Evolutionary conservation across 1,140 invertebrate genomes (phyloP).

Genomic region (Drosophila bifasciata): DNA sequence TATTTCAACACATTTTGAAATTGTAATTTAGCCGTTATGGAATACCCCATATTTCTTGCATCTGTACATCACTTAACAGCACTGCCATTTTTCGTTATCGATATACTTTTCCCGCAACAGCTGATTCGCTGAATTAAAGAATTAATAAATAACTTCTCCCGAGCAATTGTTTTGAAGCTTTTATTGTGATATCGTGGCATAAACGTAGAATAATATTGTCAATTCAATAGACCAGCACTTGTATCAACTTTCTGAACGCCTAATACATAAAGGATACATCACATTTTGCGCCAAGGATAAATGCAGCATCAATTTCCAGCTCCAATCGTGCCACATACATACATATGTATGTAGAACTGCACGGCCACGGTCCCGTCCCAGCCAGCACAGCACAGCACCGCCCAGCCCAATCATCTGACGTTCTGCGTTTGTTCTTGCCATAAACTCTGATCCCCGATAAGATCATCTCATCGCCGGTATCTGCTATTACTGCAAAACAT

Average conservation of each 20-base stretch:
- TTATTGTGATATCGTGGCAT: constrained; percentile 4
- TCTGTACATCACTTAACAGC: no score
- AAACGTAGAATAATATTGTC: no score
- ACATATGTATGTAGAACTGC: background rate
- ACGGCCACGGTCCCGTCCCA: background rate
- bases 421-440: constrained; percentile 13
- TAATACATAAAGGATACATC: constrained; percentile 8
- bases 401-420: constrained; percentile 5
- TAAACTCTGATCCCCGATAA: constrained; percentile 6
- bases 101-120: constrained; percentile 13
- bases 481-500: background rate
- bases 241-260: background rate
- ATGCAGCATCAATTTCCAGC: constrained; percentile 28
- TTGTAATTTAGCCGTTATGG: no score
- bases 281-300: constrained; percentile 18
- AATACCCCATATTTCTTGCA: no score
- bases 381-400: background rate
- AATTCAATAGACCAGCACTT: constrained; percentile 1
- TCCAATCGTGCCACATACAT: background rate
- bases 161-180: constrained; percentile 41
- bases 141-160: constrained; percentile 40
- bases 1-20: no score
- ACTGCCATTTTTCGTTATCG: no score
- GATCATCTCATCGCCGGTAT: background rate
- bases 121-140: constrained; percentile 22